Percentiles rank a stretch among this genome's conserved stretches.
phyloP scores from a whole-genome alignment of 2,113 vertebrate genomes.

The Solea solea region DNA sequence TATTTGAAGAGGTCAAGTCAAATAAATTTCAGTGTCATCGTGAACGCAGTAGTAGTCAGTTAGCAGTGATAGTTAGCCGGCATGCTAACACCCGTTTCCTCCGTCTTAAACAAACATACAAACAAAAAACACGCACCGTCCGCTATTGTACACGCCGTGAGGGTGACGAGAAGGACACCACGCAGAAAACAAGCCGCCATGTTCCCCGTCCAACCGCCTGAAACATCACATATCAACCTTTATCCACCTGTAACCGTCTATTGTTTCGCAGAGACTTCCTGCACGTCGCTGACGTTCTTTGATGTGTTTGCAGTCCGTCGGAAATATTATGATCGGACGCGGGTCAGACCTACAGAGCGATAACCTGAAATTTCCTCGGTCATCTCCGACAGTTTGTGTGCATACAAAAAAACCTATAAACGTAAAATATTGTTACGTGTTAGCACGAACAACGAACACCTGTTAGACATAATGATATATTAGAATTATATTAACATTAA shows the following conservation, averaged over 20 bases:
- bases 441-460: no score
- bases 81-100: conserved; percentile 25
- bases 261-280: conserved; percentile 37
- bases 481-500: no score
- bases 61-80: conserved; percentile 15
- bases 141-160: conserved; percentile 34
- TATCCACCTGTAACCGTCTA: neutral
- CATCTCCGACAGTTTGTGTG: neutral
- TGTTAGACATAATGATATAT: no score
- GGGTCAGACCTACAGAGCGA: neutral
- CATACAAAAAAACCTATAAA: no score
- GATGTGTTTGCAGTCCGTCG: conserved; percentile 17
- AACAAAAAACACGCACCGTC: conserved; percentile 57
- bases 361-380: neutral
- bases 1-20: no score
- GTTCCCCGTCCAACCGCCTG: conserved; percentile 9
- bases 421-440: no score
- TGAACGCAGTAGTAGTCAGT: no score
- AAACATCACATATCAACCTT: conserved; percentile 49
- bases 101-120: neutral
- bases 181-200: conserved; percentile 52
- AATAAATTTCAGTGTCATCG: no score
- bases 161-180: conserved; percentile 48
- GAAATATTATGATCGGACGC: neutral
- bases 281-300: neutral